Evolutionary conservation across 2,113 vertebrate species (phyloP).

Genomic region (Pomatostomus ruficeps): DNA sequence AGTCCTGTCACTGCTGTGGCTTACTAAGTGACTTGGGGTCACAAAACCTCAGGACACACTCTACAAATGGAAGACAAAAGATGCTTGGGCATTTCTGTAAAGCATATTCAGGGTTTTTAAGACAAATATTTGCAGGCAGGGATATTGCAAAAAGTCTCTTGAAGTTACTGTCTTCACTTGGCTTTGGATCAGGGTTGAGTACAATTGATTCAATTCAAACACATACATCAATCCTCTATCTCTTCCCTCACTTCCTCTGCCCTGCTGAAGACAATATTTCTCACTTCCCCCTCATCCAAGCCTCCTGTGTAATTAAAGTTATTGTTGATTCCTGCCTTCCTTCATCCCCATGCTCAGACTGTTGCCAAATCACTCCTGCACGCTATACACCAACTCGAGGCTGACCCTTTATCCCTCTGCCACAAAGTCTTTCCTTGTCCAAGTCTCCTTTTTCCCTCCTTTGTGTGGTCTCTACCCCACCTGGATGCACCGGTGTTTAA

Average conservation of each 20-base stretch:
- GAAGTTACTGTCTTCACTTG: neutral
- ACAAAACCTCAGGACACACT: neutral
- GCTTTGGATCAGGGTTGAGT: neutral
- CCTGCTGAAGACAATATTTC: neutral
- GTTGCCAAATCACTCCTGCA: neutral
- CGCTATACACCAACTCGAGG: neutral
- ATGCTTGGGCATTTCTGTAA: neutral
- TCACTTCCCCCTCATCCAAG: neutral
- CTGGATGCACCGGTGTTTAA: neutral
- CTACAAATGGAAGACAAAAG: neutral
- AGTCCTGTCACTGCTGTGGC: neutral
- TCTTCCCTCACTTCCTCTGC: neutral
- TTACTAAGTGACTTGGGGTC: neutral
- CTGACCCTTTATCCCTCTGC: neutral
- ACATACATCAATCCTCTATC: neutral
- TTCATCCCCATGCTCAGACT: neutral
- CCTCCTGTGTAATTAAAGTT: neutral
- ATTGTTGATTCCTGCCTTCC: neutral
- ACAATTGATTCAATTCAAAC: neutral
- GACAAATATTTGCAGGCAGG: neutral
- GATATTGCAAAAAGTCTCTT: neutral
- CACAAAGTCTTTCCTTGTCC: neutral
- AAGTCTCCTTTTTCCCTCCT: neutral
- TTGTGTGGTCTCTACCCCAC: neutral
- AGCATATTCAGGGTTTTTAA: neutral